Base-by-base conservation (phyloP, 2,888 invertebrate genomes). In the Eumacrocentrus americanus region DNA sequence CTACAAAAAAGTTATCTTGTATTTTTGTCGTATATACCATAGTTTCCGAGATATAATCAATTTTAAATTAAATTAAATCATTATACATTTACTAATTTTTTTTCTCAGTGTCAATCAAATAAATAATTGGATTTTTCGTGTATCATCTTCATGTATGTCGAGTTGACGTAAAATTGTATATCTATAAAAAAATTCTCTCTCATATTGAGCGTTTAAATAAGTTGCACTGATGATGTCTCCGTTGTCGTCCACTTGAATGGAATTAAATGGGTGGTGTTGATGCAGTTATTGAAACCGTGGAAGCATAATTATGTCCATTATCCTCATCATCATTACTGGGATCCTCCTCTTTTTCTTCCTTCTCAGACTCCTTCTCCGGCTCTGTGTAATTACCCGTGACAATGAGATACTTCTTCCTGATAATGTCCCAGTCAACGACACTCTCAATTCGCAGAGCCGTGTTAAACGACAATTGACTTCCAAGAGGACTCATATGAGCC, bases 401-500 rank as follows among this genome's bases (percentile, higher is more conserved):
- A 0, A 90, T 89, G 29, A 94, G 84, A 78, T 95, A 95, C 78
- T 94, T 94, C 82, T 93, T 93, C n/a, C 94, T 91, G 61, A 95
- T 94, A 6, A 90, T 85, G 76, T 93, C 92, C 95, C 95, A 95
- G 77, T 95, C 94, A 0, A 92, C 92, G 3, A 95, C 94, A 75
- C 91, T 92, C 77, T 94, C 94, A 70, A 95, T 94, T 70, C 92
- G 86, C 22, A 91, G 91, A 46, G 86, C 85, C 62, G 88, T 89
- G 73, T 87, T 88, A 82, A 94, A 91, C 72, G 93, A 93, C 67
- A 92, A 81, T 76, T 94, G 92, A 0, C 93, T 93, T 35, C 94
- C 94, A 14, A 94, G 81, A 0, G 93, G 93, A 76, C 92, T 93
- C 42, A 93, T 82, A 77, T 92, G 93, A 5, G 91, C 89, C 44